phyloP scores from a whole-genome alignment of 2,888 invertebrate genomes.

The Meiosimyza decipiens region DNA sequence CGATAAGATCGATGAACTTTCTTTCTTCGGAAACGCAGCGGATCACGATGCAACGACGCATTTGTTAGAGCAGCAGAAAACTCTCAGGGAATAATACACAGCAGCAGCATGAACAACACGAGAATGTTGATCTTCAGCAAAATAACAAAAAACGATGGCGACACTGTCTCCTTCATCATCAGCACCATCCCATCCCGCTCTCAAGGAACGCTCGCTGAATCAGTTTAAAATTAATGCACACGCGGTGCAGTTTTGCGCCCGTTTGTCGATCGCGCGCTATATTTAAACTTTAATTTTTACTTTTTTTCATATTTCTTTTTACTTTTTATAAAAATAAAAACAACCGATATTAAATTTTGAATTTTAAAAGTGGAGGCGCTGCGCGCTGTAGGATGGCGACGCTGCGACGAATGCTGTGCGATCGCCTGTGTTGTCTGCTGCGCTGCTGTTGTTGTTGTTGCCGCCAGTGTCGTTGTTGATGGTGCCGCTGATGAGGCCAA shows the following conservation, averaged over 20 bases:
- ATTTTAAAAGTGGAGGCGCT: constrained; percentile 11
- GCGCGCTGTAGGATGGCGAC: constrained; percentile 23
- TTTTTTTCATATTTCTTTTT: constrained; percentile 26
- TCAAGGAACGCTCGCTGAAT: constrained; percentile 25
- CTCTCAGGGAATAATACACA: constrained; percentile 25
- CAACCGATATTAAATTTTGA: not conserved
- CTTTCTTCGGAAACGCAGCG: constrained; percentile 36
- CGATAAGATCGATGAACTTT: constrained; percentile 47
- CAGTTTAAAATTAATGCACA: constrained; percentile 35
- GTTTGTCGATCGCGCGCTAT: constrained; percentile 40
- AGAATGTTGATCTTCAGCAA: not conserved
- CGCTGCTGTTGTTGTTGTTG: constrained; percentile 10
- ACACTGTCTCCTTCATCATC: constrained; percentile 20
- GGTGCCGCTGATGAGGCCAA: constrained; percentile 40
- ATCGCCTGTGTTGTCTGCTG: not conserved
- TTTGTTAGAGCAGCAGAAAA: not conserved
- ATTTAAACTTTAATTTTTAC: constrained; percentile 41
- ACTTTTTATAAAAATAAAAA: constrained; percentile 13
- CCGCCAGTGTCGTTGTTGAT: constrained; percentile 18
- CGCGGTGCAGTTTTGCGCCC: constrained; percentile 33
- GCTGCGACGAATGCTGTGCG: constrained; percentile 18
- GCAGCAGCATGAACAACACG: not conserved
- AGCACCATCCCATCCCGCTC: constrained; percentile 9
- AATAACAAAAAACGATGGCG: constrained; percentile 6
- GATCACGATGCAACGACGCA: not conserved